Conservation (phyloP, 2,797 vertebrate species). For the Kryptolebias ocellatus region DNA sequence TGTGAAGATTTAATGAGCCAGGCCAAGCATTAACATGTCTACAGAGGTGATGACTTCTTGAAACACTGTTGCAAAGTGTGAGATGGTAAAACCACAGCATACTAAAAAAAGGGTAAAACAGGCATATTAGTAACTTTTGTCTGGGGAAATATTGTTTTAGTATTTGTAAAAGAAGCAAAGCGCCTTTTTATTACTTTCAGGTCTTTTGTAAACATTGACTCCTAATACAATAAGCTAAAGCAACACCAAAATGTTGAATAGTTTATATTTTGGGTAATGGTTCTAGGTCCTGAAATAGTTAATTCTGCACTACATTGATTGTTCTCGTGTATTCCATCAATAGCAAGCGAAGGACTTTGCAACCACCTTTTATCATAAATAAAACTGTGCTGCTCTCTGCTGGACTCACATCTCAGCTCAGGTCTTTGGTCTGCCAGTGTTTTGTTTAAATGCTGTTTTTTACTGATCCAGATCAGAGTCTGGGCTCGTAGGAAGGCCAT, state of each 20-base stretch:
- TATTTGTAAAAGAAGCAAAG: neutral
- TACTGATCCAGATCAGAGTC: constrained; percentile 85
- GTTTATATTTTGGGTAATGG: neutral
- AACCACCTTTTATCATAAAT: neutral
- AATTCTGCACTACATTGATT: too few relatives aligned
- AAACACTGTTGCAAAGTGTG: too few relatives aligned
- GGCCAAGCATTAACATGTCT: too few relatives aligned
- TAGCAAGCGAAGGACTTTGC: neutral
- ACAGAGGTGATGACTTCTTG: neutral
- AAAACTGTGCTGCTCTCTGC: constrained; percentile 53
- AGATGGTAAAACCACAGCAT: neutral
- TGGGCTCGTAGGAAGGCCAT: constrained; percentile 90
- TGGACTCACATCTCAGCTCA: constrained; percentile 34
- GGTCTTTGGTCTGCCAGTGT: neutral
- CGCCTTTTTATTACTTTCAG: neutral
- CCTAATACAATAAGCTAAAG: neutral
- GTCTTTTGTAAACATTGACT: neutral
- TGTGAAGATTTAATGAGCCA: too few relatives aligned
- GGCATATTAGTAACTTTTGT: neutral
- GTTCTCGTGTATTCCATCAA: too few relatives aligned
- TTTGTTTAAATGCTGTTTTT: constrained; percentile 1
- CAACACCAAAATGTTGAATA: neutral
- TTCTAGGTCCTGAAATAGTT: neutral
- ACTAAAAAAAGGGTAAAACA: neutral
- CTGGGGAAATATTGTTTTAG: neutral